Evolutionary conservation across 2,797 vertebrate species (phyloP), one percentile per base, ranked within the genome.

Genomic region (Podarcis siculus): DNA sequence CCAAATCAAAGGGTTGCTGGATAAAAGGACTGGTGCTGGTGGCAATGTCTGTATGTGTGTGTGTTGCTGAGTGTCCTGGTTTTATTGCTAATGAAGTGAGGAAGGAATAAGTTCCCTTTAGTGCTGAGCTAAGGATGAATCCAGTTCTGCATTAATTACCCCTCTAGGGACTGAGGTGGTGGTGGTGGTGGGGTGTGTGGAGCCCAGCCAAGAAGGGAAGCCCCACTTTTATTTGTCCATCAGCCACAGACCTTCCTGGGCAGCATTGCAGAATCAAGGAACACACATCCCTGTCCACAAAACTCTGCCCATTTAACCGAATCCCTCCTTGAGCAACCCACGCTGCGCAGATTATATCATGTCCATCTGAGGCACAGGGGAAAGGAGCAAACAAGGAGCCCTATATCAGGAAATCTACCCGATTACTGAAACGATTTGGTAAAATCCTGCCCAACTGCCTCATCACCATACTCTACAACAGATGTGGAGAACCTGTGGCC

Each of bases 81-180:
- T 90, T 77, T 85, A 77, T 58, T 81, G 78, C 82, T 85, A 85
- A 90, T 84, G 78, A 87, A 77, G 82, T 21, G 86, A 71, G 64
- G 72, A 73, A 73, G 77, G 72, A 85, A 32, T 90, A 87, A 81
- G 83, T 83, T 94, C 85, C 85, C 77, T 89, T 90, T 92, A 91
- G 86, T 92, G 93, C 91, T 93, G 90, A 93, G 89, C 83, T 87
- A 86, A 85, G 90, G 86, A 91, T 86, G 89, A 91, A 94, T 89
- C 87, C 86, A 82, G 80, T 81, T 76, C 85, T 17, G 84, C 83
- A 86, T 86, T 94, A 94, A 94, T 94, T 90, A 93, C 86, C 80
- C 79, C 93, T 86, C 67, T n/a, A 67, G 92, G 85, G 92, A 93
- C 45, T 55, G 25, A 73, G 80, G 82, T 49, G n/a, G n/a, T 77